Percentiles rank a stretch among this genome's conserved stretches.
phyloP scores from a whole-genome alignment of 2,888 invertebrate species.

The Tenthredo amoena region DNA sequence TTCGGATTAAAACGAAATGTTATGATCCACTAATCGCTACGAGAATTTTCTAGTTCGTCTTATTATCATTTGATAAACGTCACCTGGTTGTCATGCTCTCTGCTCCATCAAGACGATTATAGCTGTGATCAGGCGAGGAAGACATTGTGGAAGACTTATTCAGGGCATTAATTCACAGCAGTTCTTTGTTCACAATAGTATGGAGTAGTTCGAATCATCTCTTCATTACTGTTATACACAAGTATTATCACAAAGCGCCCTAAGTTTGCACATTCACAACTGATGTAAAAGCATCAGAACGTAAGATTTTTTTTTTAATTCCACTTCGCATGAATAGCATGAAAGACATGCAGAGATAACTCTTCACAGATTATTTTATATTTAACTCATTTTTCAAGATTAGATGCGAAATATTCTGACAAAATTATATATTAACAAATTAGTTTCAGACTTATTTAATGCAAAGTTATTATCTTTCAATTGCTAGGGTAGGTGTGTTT shows the following conservation, averaged over 20 bases:
- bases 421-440: slow-evolving; percentile 4
- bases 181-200: slow-evolving; percentile 35
- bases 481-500: background rate
- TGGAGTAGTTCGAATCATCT: slow-evolving; percentile 18
- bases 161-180: slow-evolving; percentile 3
- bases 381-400: background rate
- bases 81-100: slow-evolving; percentile 52
- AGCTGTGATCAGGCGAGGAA: slow-evolving; percentile 53
- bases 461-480: background rate
- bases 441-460: background rate
- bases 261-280: slow-evolving; percentile 11
- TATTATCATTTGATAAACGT: background rate
- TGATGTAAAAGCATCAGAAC: background rate
- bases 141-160: slow-evolving; percentile 46
- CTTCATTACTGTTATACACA: slow-evolving; percentile 31
- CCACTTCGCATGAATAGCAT: background rate
- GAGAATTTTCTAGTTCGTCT: background rate
- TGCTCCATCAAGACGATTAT: slow-evolving; percentile 52
- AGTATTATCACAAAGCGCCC: background rate
- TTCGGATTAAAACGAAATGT: background rate
- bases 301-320: background rate
- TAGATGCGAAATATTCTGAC: background rate
- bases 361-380: background rate
- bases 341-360: background rate
- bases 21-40: background rate